Evolutionary conservation across 1,140 invertebrate genomes (phyloP).

Genomic region (Druon quercuslanigerum): DNA sequence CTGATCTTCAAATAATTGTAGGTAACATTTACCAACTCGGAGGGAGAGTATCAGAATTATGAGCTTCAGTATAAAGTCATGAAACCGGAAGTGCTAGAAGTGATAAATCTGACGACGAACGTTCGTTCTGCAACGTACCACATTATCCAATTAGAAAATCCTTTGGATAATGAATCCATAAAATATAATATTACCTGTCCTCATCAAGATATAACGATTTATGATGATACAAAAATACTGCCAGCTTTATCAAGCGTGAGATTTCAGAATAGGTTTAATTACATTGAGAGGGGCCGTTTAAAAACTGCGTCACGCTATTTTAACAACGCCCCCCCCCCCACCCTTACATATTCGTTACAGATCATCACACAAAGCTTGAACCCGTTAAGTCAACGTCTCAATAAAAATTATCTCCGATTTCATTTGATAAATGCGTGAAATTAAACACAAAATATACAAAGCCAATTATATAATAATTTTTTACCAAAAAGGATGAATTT

Average conservation of each 20-base stretch:
- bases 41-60: slow-evolving; percentile 58
- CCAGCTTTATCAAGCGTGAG: slow-evolving; percentile 43
- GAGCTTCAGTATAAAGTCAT: slow-evolving; percentile 55
- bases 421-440: too few relatives aligned
- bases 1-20: slow-evolving; percentile 8
- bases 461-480: too few relatives aligned
- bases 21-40: slow-evolving; percentile 53
- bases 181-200: slow-evolving; percentile 44
- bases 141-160: slow-evolving; percentile 51
- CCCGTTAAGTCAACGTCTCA: too few relatives aligned
- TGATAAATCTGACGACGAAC: slow-evolving; percentile 50
- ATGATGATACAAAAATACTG: slow-evolving; percentile 43
- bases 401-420: too few relatives aligned
- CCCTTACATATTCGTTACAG: too few relatives aligned
- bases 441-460: too few relatives aligned
- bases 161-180: slow-evolving; percentile 43
- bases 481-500: too few relatives aligned
- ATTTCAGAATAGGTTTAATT: not conserved
- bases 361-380: too few relatives aligned
- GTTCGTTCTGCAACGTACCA: slow-evolving; percentile 43
- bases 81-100: slow-evolving; percentile 52
- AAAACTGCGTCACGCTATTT: too few relatives aligned
- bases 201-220: slow-evolving; percentile 46
- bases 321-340: too few relatives aligned
- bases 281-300: not conserved